Base-by-base conservation (phyloP, 2,888 invertebrate species). In the Meiosimyza platycephala region DNA sequence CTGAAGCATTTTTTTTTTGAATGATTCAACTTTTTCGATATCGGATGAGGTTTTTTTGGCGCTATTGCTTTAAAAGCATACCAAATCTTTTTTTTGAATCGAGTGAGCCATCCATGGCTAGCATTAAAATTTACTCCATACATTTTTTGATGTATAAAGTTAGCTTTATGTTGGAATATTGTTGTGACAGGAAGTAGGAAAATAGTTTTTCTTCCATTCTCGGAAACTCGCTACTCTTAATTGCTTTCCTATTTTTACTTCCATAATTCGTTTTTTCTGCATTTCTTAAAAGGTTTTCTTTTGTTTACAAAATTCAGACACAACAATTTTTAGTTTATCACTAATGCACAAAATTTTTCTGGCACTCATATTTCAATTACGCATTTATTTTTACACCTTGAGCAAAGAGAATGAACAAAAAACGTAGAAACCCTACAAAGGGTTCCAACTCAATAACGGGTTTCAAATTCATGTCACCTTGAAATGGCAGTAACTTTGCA, bases 41-140 rank as follows among this genome's bases (percentile, higher is more conserved):
- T 60, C 18, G 1, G 67, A 67, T 28, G 15, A 72, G 15, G 64
- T 52, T 18, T 72, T 68, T 18, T 68, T 50, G 55, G 64, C 68
- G 40, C 57, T 64, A n/a, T 54, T 68, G 63, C 33, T 63, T 67
- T 16, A 67, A 28, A 54, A 60, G 67, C 1, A 62, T 67, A n/a
- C 59, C 48, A 71, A 57, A 64, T 13, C 51, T 3, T 33, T 51
- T 22, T 71, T 54, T 69, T 69, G 28, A 64, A 69, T 22, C 69
- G 16, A 15, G 65, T 68, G 18, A 73, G 52, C 64, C 69, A 69
- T 22, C 69, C 69, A 52, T 50, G 48, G 47, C 72, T 57, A 50
- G 63, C 72, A 15, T 64, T 67, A 51, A 72, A 72, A 63, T n/a
- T 55, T 13, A 50, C 54, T 13, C 63, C 63, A 51, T 63, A 63